These are phyloP conservation scores for Tenthredo notha DNA, from an alignment of 2,888 invertebrate species.

Conservation along the genomic window DNA sequence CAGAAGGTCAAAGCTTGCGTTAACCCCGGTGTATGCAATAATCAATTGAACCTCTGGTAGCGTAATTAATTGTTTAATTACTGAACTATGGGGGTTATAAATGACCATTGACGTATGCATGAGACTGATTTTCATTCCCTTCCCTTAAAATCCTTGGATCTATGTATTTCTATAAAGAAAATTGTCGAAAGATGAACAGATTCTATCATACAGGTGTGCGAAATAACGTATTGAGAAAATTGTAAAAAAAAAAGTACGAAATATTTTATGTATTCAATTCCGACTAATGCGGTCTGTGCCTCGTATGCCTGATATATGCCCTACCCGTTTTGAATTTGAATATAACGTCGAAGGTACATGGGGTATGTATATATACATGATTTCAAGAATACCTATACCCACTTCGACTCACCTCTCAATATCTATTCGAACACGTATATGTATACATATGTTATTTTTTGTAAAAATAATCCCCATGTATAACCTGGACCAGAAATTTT, in stretches of 20 bases:
- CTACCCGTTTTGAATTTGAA: conserved; percentile 27
- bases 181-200: background rate
- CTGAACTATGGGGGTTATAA: background rate
- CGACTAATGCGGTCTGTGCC: conserved; percentile 1
- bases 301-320: background rate
- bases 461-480: background rate
- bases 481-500: background rate
- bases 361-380: background rate
- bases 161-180: background rate
- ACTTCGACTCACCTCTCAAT: background rate
- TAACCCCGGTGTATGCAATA: background rate
- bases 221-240: background rate
- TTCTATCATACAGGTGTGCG: background rate
- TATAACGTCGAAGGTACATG: background rate
- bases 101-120: background rate
- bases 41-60: background rate
- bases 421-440: background rate
- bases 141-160: background rate
- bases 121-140: background rate
- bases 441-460: background rate
- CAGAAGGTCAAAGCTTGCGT: background rate
- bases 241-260: background rate
- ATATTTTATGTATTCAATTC: conserved; percentile 24
- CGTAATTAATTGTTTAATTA: background rate
- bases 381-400: background rate